Conservation (phyloP, 2,797 vertebrate species). For the Malurus splendens region DNA sequence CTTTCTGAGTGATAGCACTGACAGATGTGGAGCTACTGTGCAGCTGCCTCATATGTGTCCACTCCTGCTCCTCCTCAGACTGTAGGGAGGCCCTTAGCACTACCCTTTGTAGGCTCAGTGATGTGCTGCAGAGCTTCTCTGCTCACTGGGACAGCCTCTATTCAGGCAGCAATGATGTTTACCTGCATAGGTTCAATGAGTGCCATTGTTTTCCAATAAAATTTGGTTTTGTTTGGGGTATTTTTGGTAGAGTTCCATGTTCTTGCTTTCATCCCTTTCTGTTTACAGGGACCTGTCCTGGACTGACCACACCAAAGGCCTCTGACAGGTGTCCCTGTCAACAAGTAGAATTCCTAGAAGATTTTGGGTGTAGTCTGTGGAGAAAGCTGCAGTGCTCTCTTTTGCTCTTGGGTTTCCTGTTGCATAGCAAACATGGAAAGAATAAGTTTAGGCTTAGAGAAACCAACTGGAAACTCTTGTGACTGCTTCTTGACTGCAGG, state of each 20-base stretch:
- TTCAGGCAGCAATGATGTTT: background rate
- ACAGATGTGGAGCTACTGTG: too few relatives aligned
- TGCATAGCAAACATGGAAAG: background rate
- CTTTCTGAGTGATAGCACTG: background rate
- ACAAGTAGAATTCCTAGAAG: background rate
- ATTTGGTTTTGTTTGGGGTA: background rate
- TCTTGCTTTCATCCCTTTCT: background rate
- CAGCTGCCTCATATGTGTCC: fast-evolving
- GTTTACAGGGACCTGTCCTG: background rate
- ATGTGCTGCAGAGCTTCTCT: background rate
- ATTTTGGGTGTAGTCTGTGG: background rate
- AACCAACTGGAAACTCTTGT: background rate
- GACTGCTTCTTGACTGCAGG: background rate
- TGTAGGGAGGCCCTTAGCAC: fast-evolving
- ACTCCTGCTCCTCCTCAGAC: background rate
- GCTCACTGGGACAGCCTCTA: background rate
- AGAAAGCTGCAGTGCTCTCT: background rate
- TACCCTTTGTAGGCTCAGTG: background rate
- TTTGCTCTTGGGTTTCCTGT: background rate
- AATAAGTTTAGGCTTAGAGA: background rate
- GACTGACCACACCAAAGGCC: background rate
- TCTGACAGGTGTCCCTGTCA: background rate
- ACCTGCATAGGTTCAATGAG: background rate
- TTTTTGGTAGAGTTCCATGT: background rate
- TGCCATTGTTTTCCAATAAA: background rate